Evolutionary conservation across 2,888 invertebrate species (phyloP).

Genomic region (Drosophila nigricruria): DNA sequence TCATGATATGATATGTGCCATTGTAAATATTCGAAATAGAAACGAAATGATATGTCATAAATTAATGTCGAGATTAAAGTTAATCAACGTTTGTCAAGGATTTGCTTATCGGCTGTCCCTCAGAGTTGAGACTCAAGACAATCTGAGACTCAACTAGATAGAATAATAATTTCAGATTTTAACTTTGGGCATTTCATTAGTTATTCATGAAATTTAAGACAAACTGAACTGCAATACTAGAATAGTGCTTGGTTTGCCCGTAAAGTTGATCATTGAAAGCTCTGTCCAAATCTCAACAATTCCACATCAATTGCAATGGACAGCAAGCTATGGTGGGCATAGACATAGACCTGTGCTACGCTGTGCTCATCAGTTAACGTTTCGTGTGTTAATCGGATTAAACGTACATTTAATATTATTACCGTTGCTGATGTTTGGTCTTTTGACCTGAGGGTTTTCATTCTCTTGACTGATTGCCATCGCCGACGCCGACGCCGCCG

Average conservation of each 20-base stretch:
- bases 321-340: too few species aligned
- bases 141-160: too few species aligned
- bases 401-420: conserved; percentile 9
- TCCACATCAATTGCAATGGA: too few species aligned
- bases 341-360: neutral
- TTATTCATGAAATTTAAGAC: neutral
- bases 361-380: conserved; percentile 4
- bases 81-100: conserved; percentile 38
- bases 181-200: too few species aligned
- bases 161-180: too few species aligned
- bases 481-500: conserved; percentile 22
- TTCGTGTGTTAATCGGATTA: conserved; percentile 14
- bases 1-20: conserved; percentile 29
- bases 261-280: too few species aligned
- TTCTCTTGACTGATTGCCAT: conserved; percentile 36
- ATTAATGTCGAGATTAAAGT: conserved; percentile 36
- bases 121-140: neutral
- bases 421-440: conserved; percentile 23
- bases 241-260: too few species aligned
- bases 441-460: neutral
- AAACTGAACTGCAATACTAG: too few species aligned
- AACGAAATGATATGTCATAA: conserved; percentile 38
- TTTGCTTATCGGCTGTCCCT: conserved; percentile 22
- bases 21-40: conserved; percentile 42
- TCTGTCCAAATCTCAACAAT: too few species aligned